A percentile compares a stretch with the other conserved stretches of the same genome.
Conservation (phyloP, 1,140 invertebrate species). For the Magallana ariakensis region DNA sequence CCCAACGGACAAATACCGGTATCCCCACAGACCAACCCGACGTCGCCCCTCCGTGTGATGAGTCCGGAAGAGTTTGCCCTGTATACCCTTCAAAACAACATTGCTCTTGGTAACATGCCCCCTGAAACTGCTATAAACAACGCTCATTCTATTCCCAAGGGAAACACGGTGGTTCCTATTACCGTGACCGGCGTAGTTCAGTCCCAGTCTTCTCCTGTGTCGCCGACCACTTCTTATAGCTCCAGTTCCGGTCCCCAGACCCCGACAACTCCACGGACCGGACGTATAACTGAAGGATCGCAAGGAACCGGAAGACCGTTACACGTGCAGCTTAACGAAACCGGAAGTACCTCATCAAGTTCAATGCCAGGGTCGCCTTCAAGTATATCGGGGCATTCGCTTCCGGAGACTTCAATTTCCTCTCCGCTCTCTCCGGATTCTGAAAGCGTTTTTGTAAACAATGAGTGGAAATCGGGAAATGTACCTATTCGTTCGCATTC, state of each 20-base stretch:
- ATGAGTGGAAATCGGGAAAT: constrained; percentile 44
- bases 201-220: background rate
- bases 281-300: background rate
- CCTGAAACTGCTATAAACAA: background rate
- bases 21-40: background rate
- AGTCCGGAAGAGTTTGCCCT: constrained; percentile 13
- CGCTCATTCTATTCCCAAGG: background rate
- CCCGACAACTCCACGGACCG: constrained; percentile 49
- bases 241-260: constrained; percentile 57
- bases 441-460: constrained; percentile 34
- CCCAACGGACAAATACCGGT: constrained; percentile 23
- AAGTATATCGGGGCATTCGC: constrained; percentile 47
- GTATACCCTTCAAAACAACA: constrained; percentile 16
- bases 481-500: constrained; percentile 51
- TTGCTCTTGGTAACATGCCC: constrained; percentile 8
- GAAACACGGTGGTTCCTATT: background rate
- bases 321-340: constrained; percentile 49
- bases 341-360: constrained; percentile 59
- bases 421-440: constrained; percentile 49
- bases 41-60: background rate
- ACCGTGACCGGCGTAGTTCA: background rate
- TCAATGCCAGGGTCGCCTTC: constrained; percentile 62
- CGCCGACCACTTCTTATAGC: constrained; percentile 40
- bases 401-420: constrained; percentile 45
- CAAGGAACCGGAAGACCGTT: constrained; percentile 40